phyloP scores from a whole-genome alignment of 2,797 vertebrate genomes.

The Salarias fasciatus region DNA sequence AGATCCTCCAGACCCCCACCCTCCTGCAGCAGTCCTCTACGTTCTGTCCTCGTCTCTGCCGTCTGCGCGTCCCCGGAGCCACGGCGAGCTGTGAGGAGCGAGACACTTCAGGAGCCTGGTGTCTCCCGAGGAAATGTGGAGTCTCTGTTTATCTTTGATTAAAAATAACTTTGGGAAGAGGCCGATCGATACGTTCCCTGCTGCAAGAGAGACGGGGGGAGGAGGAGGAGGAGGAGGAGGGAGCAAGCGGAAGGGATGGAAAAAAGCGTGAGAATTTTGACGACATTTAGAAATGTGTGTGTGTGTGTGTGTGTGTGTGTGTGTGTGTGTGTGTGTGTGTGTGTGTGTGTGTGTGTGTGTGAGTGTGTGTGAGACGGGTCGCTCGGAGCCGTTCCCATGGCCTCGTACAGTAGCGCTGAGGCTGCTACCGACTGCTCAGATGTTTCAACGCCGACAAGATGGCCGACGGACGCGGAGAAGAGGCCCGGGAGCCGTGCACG shows the following conservation, averaged over 20 bases:
- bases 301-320: too few relatives aligned
- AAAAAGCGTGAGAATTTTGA: conserved; percentile 80
- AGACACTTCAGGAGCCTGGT: conserved; percentile 62
- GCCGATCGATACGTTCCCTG: conserved; percentile 84
- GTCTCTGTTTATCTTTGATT: conserved; percentile 84
- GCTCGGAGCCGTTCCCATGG: conserved; percentile 79
- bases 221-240: conserved; percentile 47
- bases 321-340: too few relatives aligned
- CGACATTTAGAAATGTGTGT: conserved; percentile 73
- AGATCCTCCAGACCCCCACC: conserved; percentile 16
- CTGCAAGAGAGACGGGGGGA: conserved; percentile 38
- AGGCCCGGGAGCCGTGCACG: conserved; percentile 48
- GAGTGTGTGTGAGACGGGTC: conserved; percentile 71
- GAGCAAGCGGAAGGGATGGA: conserved; percentile 46
- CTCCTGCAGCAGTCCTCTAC: conserved; percentile 33
- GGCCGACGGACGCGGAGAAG: conserved; percentile 44
- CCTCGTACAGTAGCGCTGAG: conserved; percentile 73
- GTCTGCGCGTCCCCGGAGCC: conserved; percentile 68
- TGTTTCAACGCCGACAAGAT: conserved; percentile 67
- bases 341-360: too few relatives aligned
- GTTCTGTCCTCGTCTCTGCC: conserved; percentile 45
- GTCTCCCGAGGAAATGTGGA: conserved; percentile 80
- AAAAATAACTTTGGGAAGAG: conserved; percentile 87
- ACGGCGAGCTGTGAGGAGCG: conserved; percentile 58
- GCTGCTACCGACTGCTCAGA: conserved; percentile 56